Evolutionary conservation across 1,140 invertebrate species (phyloP).

Genomic region (Cotesia glomerata): DNA sequence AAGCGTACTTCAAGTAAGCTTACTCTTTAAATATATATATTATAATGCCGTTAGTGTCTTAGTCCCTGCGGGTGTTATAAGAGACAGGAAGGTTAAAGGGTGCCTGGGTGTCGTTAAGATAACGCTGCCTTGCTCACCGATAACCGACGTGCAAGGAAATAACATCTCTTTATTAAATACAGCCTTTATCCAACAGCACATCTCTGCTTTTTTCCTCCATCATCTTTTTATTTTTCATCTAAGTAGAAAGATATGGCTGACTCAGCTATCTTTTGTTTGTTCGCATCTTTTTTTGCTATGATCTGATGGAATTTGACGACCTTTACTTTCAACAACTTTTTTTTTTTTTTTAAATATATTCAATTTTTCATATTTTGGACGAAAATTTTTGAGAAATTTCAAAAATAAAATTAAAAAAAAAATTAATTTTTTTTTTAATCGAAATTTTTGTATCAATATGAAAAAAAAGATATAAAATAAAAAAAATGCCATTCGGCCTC

Average conservation of each 20-base stretch:
- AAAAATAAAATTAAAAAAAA: no score
- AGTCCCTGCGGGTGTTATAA: slow-evolving; percentile 14
- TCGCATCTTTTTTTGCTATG: neutral
- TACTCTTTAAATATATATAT: slow-evolving; percentile 1
- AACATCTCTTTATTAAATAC: slow-evolving; percentile 53
- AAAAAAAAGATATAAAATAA: no score
- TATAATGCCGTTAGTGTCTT: slow-evolving; percentile 4
- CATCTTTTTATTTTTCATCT: neutral
- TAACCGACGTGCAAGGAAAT: slow-evolving; percentile 37
- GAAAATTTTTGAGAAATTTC: no score
- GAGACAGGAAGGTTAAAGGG: slow-evolving; percentile 29
- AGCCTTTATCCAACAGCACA: slow-evolving; percentile 33
- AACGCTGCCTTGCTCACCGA: slow-evolving; percentile 6
- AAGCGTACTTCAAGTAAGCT: neutral
- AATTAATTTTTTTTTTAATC: no score
- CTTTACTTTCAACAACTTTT: no score
- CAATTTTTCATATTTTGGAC: no score
- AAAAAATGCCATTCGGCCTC: no score
- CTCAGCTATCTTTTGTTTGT: neutral
- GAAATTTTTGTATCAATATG: no score
- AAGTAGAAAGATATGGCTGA: slow-evolving; percentile 2
- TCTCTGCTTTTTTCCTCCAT: neutral
- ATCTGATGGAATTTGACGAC: no score
- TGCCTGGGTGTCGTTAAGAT: slow-evolving; percentile 25
- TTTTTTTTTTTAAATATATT: no score